phyloP scores from a whole-genome alignment of 2,888 invertebrate species.

The Empis stercorea region DNA sequence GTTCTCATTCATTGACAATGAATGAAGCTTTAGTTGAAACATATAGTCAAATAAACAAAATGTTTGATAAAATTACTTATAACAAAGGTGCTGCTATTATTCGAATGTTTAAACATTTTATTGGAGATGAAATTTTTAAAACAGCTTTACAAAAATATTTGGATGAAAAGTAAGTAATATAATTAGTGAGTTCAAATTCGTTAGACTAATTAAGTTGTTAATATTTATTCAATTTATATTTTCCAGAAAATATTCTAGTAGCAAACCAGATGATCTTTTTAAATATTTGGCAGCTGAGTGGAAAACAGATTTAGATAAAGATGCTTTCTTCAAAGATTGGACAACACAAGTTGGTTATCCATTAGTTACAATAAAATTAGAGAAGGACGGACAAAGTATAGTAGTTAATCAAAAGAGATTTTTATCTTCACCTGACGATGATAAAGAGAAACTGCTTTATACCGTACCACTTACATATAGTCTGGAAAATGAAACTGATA shows the following conservation, averaged over 20 bases:
- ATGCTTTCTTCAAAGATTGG: constrained; percentile 42
- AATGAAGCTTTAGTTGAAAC: constrained; percentile 24
- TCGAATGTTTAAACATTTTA: constrained; percentile 51
- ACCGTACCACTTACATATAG: constrained; percentile 27
- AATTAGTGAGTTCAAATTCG: too few species aligned
- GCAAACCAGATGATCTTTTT: constrained; percentile 41
- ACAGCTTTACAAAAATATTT: constrained; percentile 44
- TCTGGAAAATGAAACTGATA: constrained; percentile 13
- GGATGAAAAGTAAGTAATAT: constrained; percentile 34
- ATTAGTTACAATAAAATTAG: constrained; percentile 39
- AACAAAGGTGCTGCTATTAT: constrained; percentile 51
- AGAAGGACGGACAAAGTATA: constrained; percentile 6
- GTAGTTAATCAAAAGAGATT: constrained; percentile 22
- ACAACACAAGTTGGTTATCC: constrained; percentile 54
- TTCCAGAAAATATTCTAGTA: constrained; percentile 26
- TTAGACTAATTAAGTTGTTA: not conserved
- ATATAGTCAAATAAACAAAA: too few species aligned
- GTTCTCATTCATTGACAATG: constrained; percentile 45
- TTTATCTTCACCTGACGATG: constrained; percentile 14
- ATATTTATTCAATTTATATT: constrained; percentile 27
- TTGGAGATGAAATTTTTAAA: constrained; percentile 41
- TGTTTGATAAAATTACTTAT: constrained; percentile 40
- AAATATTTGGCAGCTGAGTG: constrained; percentile 31
- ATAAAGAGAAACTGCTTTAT: constrained; percentile 19
- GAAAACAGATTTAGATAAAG: constrained; percentile 25